These are phyloP conservation scores for Morone saxatilis DNA, from an alignment of 2,113 vertebrate species.

Conservation along the genomic window DNA sequence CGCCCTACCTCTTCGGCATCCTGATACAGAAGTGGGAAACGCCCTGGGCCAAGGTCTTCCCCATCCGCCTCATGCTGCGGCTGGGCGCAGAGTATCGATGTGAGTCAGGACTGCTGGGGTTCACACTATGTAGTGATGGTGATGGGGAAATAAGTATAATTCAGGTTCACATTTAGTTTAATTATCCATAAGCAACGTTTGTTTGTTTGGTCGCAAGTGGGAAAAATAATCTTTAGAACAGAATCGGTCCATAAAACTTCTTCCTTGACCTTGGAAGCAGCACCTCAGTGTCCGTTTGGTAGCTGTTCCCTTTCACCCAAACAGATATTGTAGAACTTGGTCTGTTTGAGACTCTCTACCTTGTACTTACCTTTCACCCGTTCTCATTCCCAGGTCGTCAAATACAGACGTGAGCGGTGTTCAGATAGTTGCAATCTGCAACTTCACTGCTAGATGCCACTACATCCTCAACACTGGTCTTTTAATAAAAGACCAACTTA, in stretches of 20 bases:
- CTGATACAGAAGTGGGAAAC: constrained; percentile 99
- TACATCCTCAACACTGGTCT: too few species aligned
- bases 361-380: too few species aligned
- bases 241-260: neutral
- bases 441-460: too few species aligned
- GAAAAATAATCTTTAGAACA: neutral
- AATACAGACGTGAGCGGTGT: too few species aligned
- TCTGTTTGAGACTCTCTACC: neutral
- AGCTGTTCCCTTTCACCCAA: too few species aligned
- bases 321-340: too few species aligned
- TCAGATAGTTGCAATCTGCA: too few species aligned
- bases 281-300: neutral
- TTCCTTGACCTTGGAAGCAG: neutral
- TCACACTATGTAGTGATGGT: neutral
- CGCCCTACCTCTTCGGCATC: constrained; percentile 96
- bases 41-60: constrained; percentile 99
- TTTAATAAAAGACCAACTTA: neutral
- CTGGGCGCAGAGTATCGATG: constrained; percentile 97
- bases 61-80: constrained; percentile 96
- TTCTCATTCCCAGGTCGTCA: too few species aligned
- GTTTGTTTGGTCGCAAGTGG: neutral
- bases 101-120: constrained; percentile 83
- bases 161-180: neutral
- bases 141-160: neutral
- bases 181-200: neutral